Evolutionary conservation across 2,888 invertebrate species (phyloP).

Genomic region (Lasioglossum villosulum): DNA sequence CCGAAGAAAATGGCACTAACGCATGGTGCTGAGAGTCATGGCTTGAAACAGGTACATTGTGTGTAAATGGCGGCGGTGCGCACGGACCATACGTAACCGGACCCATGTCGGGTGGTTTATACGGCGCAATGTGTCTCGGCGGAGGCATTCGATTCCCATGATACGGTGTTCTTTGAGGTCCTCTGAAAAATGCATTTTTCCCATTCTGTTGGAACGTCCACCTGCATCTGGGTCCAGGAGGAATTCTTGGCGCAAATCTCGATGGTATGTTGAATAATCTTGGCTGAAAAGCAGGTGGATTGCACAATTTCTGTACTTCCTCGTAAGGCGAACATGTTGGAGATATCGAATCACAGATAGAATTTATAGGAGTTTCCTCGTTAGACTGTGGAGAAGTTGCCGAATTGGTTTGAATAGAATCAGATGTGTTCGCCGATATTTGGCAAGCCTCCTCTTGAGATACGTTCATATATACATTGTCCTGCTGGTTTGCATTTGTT

Average conservation of each 20-base stretch:
- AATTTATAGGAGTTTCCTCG: conserved; percentile 30
- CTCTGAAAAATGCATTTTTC: conserved; percentile 38
- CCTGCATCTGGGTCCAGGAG: conserved; percentile 28
- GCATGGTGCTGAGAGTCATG: conserved; percentile 46
- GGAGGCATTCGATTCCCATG: conserved; percentile 34
- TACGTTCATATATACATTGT: conserved; percentile 5
- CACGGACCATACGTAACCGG: conserved; percentile 48
- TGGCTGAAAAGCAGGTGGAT: conserved; percentile 27
- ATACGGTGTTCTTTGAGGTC: conserved; percentile 47
- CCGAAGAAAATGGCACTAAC: conserved; percentile 39
- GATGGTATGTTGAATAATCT: conserved; percentile 30
- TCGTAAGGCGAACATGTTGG: conserved; percentile 21
- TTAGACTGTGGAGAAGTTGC: background rate
- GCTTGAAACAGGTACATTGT: conserved; percentile 33
- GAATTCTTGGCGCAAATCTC: conserved; percentile 30
- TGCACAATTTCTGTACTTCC: conserved; percentile 36
- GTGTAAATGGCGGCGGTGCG: conserved; percentile 50
- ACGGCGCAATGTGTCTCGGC: conserved; percentile 17
- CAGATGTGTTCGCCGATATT: background rate
- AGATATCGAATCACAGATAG: conserved; percentile 15
- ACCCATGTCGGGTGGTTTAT: conserved; percentile 21
- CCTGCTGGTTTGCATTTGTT: conserved; percentile 10
- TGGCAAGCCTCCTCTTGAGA: conserved; percentile 10
- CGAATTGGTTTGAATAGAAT: background rate
- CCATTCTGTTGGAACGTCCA: conserved; percentile 48